Evolutionary conservation across 2,888 invertebrate species (phyloP).

Genomic region (Drosophila anomelani): DNA sequence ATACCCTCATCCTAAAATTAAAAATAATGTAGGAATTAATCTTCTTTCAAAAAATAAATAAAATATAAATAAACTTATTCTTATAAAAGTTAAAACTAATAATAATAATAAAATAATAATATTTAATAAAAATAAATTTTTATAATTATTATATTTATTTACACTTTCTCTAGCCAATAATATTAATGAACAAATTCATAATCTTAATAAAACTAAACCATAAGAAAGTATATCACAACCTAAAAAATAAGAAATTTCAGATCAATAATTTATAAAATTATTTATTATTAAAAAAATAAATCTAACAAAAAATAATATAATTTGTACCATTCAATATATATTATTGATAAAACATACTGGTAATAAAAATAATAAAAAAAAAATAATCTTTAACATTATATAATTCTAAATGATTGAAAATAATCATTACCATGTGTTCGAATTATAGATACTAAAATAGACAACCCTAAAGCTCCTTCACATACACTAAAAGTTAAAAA

Average conservation of each 20-base stretch:
- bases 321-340: slow-evolving; percentile 86
- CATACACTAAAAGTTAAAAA: slow-evolving; percentile 88
- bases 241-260: slow-evolving; percentile 26
- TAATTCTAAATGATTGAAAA: slow-evolving; percentile 87
- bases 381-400: slow-evolving; percentile 87
- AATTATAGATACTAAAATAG: slow-evolving; percentile 87
- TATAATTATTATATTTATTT: slow-evolving; percentile 81
- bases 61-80: background rate
- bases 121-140: slow-evolving; percentile 86
- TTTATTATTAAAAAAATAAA: slow-evolving; percentile 85
- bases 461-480: slow-evolving; percentile 88
- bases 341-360: slow-evolving; percentile 86
- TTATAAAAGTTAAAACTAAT: slow-evolving; percentile 8
- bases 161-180: slow-evolving; percentile 85
- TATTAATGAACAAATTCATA: slow-evolving; percentile 88
- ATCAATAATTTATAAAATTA: slow-evolving; percentile 36
- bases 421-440: slow-evolving; percentile 87
- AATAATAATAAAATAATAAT: slow-evolving; percentile 81
- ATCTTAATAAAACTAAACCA: slow-evolving; percentile 86
- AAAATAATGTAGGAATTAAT: too few relatives aligned
- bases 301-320: slow-evolving; percentile 85
- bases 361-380: slow-evolving; percentile 85
- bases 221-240: slow-evolving; percentile 68
- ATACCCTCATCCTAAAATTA: too few relatives aligned
- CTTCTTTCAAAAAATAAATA: too few relatives aligned